These are phyloP conservation scores for Nerophis ophidion DNA, from an alignment of 2,113 vertebrate species.

Conservation along the genomic window DNA sequence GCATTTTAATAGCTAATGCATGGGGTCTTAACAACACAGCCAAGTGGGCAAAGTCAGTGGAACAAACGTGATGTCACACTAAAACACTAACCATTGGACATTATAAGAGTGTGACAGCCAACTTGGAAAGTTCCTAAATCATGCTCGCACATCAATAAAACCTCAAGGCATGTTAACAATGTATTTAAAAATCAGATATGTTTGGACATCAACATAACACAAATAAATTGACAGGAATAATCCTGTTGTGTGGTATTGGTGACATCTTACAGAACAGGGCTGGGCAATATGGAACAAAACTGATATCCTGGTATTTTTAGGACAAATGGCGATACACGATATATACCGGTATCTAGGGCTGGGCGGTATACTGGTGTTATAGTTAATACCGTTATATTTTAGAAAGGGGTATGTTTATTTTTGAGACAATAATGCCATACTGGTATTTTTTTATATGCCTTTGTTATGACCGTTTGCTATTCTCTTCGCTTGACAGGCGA, in stretches of 20 bases:
- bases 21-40: not conserved
- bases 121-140: conserved; percentile 2
- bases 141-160: conserved; percentile 4
- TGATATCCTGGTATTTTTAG: no score
- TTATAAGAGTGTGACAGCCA: not conserved
- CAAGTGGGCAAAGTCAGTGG: not conserved
- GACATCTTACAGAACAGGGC: no score
- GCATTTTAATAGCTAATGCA: conserved; percentile 5
- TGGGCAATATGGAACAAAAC: no score
- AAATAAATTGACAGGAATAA: not conserved
- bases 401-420: no score
- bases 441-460: no score
- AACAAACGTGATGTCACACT: conserved; percentile 1
- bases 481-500: no score
- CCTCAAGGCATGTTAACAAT: not conserved
- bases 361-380: no score
- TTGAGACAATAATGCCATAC: no score
- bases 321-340: no score
- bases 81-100: not conserved
- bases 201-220: not conserved
- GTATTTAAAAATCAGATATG: not conserved
- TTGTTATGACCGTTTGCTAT: no score
- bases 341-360: no score
- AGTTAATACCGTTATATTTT: no score
- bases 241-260: not conserved